Evolutionary conservation across 2,888 invertebrate genomes (phyloP), one percentile per base, ranked within the genome.

Genomic region (Pyrrhia umbra): DNA sequence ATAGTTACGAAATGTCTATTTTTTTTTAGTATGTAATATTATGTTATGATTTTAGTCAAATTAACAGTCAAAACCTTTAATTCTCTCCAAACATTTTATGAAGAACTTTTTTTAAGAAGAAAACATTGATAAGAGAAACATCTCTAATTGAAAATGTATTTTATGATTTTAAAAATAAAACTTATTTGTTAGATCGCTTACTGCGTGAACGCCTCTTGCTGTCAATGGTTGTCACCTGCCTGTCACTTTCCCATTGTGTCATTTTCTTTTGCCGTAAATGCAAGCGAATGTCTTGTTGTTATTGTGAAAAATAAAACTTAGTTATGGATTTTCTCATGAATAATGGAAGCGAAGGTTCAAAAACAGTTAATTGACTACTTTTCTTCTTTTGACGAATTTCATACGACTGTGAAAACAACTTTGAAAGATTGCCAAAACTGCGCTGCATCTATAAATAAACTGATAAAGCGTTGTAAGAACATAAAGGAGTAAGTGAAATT

Each of bases 341-440:
- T 89, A 83, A 95, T 95, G 95, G 95, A 95, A 90, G 75, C 81
- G 61, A 92, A 92, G 84, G 83, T 95, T 66, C 95, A 96, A 85
- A 95, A 95, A 80, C 91, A 95, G 82, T 86, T 96, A 46, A 87
- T 94, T 81, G 94, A 92, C 79, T 95, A 95, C 82, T 95, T 95
- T 88, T 92, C 94, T 46, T 90, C 87, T 82, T 92, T 96, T 72
- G 94, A 94, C 72, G 90, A 90, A 80, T 95, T 95, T 80, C 90
- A 93, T 75, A 91, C 90, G 61, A 90, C 88, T 59, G 92, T 95
- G 78, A 92, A 90, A 88, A 87, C 85, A 83, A 88, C 90, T 85
- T 91, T 95, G 91, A 92, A 92, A 89, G 92, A 94, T 80, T 92
- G 95, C 91, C 91, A 90, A 87, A 93, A 92, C 85, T 92, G 91